Evolutionary conservation across 2,113 vertebrate genomes (phyloP).

Genomic region (Aleadryas rufinucha): DNA sequence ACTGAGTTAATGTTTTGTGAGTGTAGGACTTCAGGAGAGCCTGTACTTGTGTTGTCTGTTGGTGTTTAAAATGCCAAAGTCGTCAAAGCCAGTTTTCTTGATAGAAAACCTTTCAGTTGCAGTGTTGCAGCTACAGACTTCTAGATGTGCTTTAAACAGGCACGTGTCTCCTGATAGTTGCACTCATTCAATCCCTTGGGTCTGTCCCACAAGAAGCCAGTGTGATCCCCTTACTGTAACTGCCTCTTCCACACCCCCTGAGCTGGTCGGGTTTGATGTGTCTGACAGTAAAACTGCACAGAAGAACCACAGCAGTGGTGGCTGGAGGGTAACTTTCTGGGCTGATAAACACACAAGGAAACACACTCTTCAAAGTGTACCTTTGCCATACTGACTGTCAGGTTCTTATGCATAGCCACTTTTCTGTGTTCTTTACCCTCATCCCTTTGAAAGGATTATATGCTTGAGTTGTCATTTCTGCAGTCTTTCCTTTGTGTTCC

Average conservation of each 20-base stretch:
- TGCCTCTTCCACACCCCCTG: neutral
- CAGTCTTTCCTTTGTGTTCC: neutral
- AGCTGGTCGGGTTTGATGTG: neutral
- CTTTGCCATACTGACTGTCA: neutral
- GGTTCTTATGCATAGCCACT: neutral
- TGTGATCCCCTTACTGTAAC: neutral
- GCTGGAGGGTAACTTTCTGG: neutral
- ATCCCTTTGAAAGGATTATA: neutral
- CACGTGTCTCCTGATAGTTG: neutral
- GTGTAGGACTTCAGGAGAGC: neutral
- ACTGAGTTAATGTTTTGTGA: neutral
- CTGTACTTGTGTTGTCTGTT: neutral
- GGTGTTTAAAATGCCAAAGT: neutral
- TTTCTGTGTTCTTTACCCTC: neutral
- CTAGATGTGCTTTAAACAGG: neutral
- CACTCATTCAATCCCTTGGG: neutral
- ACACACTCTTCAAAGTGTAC: neutral
- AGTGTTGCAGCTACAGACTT: neutral
- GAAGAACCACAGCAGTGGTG: neutral
- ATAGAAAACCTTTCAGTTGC: neutral
- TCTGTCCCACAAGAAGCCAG: neutral
- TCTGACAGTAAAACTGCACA: neutral
- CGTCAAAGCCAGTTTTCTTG: neutral
- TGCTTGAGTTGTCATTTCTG: neutral
- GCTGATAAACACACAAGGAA: neutral